Evolutionary conservation across 2,797 vertebrate species (phyloP).

Genomic region (Etheostoma perlongum): DNA sequence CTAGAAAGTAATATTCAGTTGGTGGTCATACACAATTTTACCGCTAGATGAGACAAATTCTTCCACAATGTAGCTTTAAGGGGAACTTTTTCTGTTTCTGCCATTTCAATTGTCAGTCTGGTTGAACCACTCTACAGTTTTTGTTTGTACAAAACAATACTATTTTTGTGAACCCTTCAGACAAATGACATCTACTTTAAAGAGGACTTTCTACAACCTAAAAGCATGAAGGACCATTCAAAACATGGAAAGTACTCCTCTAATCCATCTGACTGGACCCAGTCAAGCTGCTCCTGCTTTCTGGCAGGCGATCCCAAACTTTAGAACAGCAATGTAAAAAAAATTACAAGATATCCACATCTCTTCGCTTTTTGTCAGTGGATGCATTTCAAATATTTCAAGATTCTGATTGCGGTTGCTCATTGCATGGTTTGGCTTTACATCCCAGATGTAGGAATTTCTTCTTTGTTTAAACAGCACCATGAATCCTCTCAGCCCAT

Average conservation of each 20-base stretch:
- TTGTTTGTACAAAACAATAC: neutral
- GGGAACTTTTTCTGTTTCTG: neutral
- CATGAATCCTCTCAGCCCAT: neutral
- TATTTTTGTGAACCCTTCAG: neutral
- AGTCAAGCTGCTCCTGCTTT: no score
- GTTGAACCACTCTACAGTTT: neutral
- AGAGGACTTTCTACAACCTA: slow-evolving; percentile 1
- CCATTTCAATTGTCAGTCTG: neutral
- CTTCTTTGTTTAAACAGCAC: neutral
- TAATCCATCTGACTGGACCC: no score
- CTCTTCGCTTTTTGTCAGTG: neutral
- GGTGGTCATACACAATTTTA: no score
- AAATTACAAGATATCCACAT: neutral
- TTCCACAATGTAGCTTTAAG: no score
- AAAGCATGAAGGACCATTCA: neutral
- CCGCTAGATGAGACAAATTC: no score
- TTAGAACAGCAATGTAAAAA: neutral
- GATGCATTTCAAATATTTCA: neutral
- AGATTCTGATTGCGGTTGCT: neutral
- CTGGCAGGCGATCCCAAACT: neutral
- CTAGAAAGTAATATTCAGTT: no score
- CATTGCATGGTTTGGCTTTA: neutral
- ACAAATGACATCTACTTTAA: neutral
- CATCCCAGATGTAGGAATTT: neutral
- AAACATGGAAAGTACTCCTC: neutral